A percentile compares a stretch with the other conserved stretches of the same genome.
phyloP scores from a whole-genome alignment of 1,140 invertebrate species.

The Anthonomus grandis region DNA sequence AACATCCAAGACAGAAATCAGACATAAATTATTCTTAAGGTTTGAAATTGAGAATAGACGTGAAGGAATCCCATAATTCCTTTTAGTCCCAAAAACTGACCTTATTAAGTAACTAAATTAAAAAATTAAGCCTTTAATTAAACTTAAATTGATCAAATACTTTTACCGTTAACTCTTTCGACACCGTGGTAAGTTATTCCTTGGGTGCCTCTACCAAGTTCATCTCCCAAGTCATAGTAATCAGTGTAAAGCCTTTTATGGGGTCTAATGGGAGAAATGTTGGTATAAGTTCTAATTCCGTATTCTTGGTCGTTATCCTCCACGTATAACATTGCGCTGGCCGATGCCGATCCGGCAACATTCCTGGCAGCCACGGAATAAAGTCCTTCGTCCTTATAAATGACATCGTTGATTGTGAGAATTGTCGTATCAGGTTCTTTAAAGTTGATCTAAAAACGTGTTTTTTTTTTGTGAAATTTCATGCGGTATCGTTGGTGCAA shows the following conservation, averaged over 20 bases:
- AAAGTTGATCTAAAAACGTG: constrained; percentile 66
- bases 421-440: constrained; percentile 81
- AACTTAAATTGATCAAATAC: background rate
- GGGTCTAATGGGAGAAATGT: constrained; percentile 62
- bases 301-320: constrained; percentile 82
- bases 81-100: too few relatives aligned
- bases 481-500: too few relatives aligned
- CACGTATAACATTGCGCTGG: constrained; percentile 85
- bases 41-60: too few relatives aligned
- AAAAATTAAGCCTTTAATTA: background rate
- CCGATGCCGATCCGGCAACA: constrained; percentile 85
- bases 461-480: too few relatives aligned
- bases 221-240: constrained; percentile 89
- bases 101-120: too few relatives aligned
- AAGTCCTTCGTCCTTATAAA: constrained; percentile 86
- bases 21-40: too few relatives aligned
- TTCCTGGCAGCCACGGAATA: constrained; percentile 93
- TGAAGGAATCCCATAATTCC: too few relatives aligned
- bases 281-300: constrained; percentile 65
- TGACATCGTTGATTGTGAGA: constrained; percentile 79
- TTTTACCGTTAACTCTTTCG: constrained; percentile 67
- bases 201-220: constrained; percentile 87
- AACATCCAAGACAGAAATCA: constrained; percentile 27
- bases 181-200: constrained; percentile 86
- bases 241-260: constrained; percentile 71